These are phyloP conservation scores for Psittacara wagleri DNA, from an alignment of 2,113 vertebrate species.

Conservation along the genomic window DNA sequence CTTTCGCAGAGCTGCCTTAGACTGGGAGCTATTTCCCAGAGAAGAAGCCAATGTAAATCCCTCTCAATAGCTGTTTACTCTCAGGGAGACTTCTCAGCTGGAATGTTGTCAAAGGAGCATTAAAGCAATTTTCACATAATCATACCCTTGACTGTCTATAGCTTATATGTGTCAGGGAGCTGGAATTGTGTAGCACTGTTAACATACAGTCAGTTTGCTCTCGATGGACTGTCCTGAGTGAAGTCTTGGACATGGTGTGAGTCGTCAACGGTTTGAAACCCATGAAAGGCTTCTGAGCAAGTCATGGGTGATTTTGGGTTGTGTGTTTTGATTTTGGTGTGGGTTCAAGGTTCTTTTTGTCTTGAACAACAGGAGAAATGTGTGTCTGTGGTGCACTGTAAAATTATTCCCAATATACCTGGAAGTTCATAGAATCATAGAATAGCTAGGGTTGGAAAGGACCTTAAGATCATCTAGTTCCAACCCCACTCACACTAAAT, in stretches of 20 bases:
- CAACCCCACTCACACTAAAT: not conserved
- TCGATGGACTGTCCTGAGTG: not conserved
- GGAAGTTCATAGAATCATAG: not conserved
- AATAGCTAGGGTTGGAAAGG: not conserved
- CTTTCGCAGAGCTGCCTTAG: not conserved
- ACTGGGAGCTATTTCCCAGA: not conserved
- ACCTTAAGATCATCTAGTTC: not conserved
- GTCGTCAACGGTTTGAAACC: not conserved
- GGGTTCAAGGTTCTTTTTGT: not conserved
- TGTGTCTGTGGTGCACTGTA: not conserved
- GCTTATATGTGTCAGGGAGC: not conserved
- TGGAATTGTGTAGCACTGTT: not conserved
- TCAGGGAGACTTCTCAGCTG: not conserved
- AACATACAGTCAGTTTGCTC: not conserved
- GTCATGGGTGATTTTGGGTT: not conserved
- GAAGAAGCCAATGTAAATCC: not conserved
- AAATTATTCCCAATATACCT: not conserved
- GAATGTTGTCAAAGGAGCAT: not conserved
- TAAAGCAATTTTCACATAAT: constrained; percentile 1
- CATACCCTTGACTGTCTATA: not conserved
- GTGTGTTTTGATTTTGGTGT: not conserved
- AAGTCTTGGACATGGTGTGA: not conserved
- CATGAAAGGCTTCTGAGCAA: not conserved
- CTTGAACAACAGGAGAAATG: not conserved
- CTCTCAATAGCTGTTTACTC: not conserved